Evolutionary conservation across 1,140 invertebrate species (phyloP), one percentile per base, ranked within the genome.

Genomic region (Eriosoma lanigerum): DNA sequence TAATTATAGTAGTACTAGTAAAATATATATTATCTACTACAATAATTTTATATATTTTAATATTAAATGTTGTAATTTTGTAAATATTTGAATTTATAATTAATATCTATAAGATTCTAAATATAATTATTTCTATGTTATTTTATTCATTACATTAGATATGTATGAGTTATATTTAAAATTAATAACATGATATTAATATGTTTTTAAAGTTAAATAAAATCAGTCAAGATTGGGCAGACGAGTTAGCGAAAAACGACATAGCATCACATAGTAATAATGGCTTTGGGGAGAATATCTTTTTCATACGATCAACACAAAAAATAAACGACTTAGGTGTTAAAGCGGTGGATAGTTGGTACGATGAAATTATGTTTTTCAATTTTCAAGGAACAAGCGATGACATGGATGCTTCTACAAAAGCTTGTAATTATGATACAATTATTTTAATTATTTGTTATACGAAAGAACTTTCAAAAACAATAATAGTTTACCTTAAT

Each of bases 341-440:
- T 50, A 50, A 29, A 70, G 66, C 66, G 26, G 66, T 70, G 15
- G 8, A 70, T 8, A 26, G 46, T 17, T 50, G 66, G 66, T 70
- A 70, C 8, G 50, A 5, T 70, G 46, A 70, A 50, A 70, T 50
- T 8, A 10, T 19, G 19, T 70, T 0, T 70, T 70, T 70, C 26
- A 1, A 70, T 70, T 70, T 70, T 70, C 66, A 70, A 50, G 46
- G 66, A 50, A 29, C 66, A 2, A 29, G 50, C 2, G 19, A 48
- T 10, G 46, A 70, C 21, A 50, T 50, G 66, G 21, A 4, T 70
- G 44, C 66, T 50, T 26, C 46, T 0, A 17, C 21, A 50, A 70
- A 50, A 26, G 21, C 66, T 17, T 70, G 66, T 70, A 70, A 70
- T 48, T 70, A 32, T 1, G 15, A 26, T 26, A 60, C 17, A 6